Base-by-base conservation (phyloP, 2,797 vertebrate genomes). In the Karalla daura region DNA sequence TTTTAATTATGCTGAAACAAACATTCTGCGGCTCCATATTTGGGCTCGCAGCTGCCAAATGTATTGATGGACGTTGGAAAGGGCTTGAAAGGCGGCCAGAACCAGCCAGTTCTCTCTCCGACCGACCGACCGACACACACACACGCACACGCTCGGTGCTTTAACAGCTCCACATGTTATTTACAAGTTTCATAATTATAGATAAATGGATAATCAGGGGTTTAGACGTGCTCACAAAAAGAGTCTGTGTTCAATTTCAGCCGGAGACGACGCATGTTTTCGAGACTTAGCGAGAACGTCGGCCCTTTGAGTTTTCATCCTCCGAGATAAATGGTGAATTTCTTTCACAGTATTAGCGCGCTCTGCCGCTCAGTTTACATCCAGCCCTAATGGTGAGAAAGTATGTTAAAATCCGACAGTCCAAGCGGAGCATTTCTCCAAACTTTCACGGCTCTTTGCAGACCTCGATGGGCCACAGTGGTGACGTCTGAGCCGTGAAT, bases 1-100 rank as follows among this genome's bases (percentile, higher is more conserved):
- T 85, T 88, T 88, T 89, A 88, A 90, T 86, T 89, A 88, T 74
- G 69, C 81, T 81, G 76, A 83, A 69, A 78, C 63, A 89, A 86
- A 86, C 75, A 84, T 81, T 84, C 64, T 35, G 61, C 44, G 39
- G 54, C 61, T 70, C 74, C 76, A 86, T 79, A 88, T 87, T 85
- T 76, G 43, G 63, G 60, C 36, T 55, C 46, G 65, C 30, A 30
- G 67, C 70, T 85, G 76, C 84, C 77, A 87, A 81, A 70, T 62
- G 59, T 68, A 84, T 47, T 44, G 75, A 83, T 68, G 74, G 72
- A 76, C 70, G 78, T 67, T 77, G 65, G 78, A 86, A 88, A 81
- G 21, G 43, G 56, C 65, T 70, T 68, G 75, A 74, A 54, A 72
- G n/a, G 32, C 60, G 73, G 85, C 71, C 76, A 86, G 84, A 65